Percentiles rank a stretch among this genome's conserved stretches.
Evolutionary conservation across 2,113 vertebrate genomes (phyloP).

Genomic region (Ctenomys sociabilis): DNA sequence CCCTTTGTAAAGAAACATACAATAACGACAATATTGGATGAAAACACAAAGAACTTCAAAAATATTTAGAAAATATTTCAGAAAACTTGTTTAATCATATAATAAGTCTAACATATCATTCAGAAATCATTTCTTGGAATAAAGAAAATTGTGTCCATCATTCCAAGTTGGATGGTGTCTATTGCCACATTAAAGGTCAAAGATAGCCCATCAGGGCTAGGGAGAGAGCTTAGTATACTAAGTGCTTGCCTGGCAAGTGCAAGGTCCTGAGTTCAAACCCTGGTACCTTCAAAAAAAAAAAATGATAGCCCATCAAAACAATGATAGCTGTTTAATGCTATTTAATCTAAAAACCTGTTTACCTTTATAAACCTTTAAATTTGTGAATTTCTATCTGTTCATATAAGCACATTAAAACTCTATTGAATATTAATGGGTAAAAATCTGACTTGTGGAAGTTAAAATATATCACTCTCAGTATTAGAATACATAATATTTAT

Average conservation of each 20-base stretch:
- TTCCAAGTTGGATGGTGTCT: background rate
- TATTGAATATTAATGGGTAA: conserved; percentile 9
- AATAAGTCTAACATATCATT: background rate
- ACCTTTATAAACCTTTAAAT: background rate
- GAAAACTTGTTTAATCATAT: background rate
- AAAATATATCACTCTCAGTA: background rate
- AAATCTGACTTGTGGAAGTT: background rate
- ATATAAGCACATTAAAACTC: background rate
- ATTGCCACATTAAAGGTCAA: background rate
- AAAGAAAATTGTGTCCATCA: background rate
- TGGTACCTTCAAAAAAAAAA: too few species aligned
- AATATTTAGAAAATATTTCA: background rate
- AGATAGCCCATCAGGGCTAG: background rate
- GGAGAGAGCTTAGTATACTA: too few species aligned
- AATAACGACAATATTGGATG: background rate
- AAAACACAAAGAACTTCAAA: background rate
- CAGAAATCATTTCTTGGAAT: background rate
- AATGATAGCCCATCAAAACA: background rate
- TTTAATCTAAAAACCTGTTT: background rate
- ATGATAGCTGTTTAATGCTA: background rate
- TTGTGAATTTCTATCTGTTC: background rate
- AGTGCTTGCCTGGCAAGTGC: too few species aligned
- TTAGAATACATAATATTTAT: background rate
- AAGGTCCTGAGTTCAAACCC: too few species aligned
- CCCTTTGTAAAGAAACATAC: background rate